Evolutionary conservation across 2,888 invertebrate species (phyloP).

Genomic region (Phymatocera aterrima): DNA sequence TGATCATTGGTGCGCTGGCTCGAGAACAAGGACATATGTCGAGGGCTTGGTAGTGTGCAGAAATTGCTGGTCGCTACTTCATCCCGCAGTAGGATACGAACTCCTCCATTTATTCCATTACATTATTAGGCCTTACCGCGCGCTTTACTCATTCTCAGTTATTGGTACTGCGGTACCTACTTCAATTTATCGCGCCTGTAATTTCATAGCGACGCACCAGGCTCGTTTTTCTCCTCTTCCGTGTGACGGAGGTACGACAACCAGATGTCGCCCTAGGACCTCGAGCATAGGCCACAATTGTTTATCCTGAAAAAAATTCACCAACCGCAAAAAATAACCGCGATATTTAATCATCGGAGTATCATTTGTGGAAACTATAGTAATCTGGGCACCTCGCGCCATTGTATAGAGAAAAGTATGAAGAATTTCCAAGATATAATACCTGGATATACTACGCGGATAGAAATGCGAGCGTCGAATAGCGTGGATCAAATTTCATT

Average conservation of each 20-base stretch:
- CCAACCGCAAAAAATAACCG: no score
- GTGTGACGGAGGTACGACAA: background rate
- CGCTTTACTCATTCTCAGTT: slow-evolving; percentile 26
- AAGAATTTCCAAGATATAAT: background rate
- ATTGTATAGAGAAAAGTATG: no score
- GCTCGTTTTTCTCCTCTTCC: background rate
- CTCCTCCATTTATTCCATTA: slow-evolving; percentile 21
- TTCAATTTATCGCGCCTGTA: slow-evolving; percentile 38
- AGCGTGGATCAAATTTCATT: background rate
- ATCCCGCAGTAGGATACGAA: background rate
- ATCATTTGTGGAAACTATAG: no score
- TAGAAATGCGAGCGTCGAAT: background rate
- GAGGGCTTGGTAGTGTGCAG: slow-evolving; percentile 50
- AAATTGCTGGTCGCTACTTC: slow-evolving; percentile 27
- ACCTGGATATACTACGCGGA: no score
- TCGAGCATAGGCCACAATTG: slow-evolving; percentile 42
- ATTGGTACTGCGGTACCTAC: no score
- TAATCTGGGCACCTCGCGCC: no score
- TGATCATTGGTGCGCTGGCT: slow-evolving; percentile 68
- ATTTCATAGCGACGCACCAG: slow-evolving; percentile 31
- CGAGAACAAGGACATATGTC: slow-evolving; percentile 70
- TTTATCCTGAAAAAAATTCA: slow-evolving; percentile 26
- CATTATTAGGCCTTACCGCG: slow-evolving; percentile 39
- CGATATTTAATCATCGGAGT: no score
- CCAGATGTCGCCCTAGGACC: slow-evolving; percentile 41